Evolutionary conservation across 2,113 vertebrate species (phyloP).

Genomic region (Eubucco bourcierii): DNA sequence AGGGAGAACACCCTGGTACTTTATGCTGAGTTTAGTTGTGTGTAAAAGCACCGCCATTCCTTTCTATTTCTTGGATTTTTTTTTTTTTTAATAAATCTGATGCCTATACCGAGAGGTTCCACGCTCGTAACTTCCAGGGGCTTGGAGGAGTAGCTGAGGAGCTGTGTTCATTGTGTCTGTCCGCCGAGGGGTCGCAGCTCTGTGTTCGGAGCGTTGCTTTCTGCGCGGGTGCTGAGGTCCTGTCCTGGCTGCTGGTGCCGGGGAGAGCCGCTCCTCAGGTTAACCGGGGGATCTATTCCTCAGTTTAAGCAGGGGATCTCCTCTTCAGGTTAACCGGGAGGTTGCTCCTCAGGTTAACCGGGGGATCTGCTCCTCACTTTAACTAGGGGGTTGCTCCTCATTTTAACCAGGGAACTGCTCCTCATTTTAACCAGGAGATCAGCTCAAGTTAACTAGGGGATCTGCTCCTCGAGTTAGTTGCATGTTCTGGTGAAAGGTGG

Average conservation of each 20-base stretch:
- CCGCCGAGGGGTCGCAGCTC: not conserved
- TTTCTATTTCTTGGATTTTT: slow-evolving; percentile 72
- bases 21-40: slow-evolving; percentile 63
- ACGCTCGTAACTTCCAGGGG: slow-evolving; percentile 57
- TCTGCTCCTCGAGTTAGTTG: slow-evolving; percentile 10
- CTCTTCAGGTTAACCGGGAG: no score
- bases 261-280: not conserved
- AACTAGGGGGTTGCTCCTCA: not conserved
- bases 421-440: no score
- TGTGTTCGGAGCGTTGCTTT: slow-evolving; percentile 15
- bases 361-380: not conserved
- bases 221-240: not conserved
- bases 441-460: not conserved
- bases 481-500: not conserved
- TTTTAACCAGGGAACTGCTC: no score
- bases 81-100: slow-evolving; percentile 78
- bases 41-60: slow-evolving; percentile 70
- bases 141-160: not conserved
- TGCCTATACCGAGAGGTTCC: slow-evolving; percentile 67
- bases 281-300: not conserved
- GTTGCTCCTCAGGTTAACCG: no score
- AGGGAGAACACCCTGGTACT: slow-evolving; percentile 48
- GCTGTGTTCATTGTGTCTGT: slow-evolving; percentile 35
- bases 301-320: no score
- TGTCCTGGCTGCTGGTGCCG: not conserved